phyloP scores from a whole-genome alignment of 2,113 vertebrate genomes.

The Neoarius graeffei region DNA sequence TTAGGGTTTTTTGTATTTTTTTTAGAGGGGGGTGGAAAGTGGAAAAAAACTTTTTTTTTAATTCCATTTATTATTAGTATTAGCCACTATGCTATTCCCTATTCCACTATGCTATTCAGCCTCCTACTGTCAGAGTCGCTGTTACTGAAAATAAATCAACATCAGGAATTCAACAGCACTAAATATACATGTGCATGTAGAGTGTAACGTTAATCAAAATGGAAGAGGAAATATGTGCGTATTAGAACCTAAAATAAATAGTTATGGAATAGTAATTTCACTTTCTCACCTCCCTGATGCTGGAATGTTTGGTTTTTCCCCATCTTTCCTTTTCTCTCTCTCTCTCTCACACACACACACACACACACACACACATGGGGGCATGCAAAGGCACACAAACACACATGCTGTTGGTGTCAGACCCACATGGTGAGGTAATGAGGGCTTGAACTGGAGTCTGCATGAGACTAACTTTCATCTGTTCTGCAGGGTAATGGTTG shows the following conservation, averaged over 20 bases:
- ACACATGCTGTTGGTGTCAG: conserved; percentile 49
- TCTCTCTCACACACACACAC: conserved; percentile 27
- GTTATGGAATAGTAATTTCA: background rate
- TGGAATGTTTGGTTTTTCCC: background rate
- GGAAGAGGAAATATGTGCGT: background rate
- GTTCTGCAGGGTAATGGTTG: conserved; percentile 68
- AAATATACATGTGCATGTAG: too few relatives aligned
- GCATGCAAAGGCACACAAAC: conserved; percentile 56
- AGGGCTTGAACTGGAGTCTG: conserved; percentile 65
- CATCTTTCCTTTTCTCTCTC: conserved; percentile 30
- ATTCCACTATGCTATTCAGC: too few relatives aligned
- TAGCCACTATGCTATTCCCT: background rate
- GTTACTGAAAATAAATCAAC: background rate
- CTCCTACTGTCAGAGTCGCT: background rate
- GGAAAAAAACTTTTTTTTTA: too few relatives aligned
- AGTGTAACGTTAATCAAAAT: background rate
- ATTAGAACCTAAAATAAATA: background rate
- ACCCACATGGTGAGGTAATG: conserved; percentile 74
- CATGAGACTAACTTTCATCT: conserved; percentile 71
- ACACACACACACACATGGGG: too few relatives aligned
- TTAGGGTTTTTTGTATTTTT: too few relatives aligned
- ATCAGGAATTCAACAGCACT: background rate
- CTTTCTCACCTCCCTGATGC: background rate
- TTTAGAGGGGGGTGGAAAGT: too few relatives aligned
- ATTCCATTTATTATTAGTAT: background rate